Evolutionary conservation across 2,888 invertebrate genomes (phyloP), one percentile per base, ranked within the genome.

Genomic region (Acleris cristana): DNA sequence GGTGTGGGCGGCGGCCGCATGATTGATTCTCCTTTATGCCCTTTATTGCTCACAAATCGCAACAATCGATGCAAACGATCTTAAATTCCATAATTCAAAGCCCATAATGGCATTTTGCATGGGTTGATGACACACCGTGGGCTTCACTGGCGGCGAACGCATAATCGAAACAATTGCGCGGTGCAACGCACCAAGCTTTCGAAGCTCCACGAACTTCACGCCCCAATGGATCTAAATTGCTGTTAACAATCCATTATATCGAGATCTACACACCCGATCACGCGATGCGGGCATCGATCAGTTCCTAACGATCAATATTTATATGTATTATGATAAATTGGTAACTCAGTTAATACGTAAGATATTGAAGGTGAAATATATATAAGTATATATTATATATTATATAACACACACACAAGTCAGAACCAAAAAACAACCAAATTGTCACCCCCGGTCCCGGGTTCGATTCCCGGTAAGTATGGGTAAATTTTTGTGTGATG

Each of bases 21-120:
- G 74, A 72, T 71, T 79, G 80, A 86, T 85, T 85, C 74, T 77
- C 74, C 81, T 80, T 80, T 83, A 80, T 75, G 72, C 71, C 70
- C 72, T 65, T 70, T 70, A 79, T 78, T 75, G 75, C 74, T 72
- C 71, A 62, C 73, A 71, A 71, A 73, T 73, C 69, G 70, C 70
- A 72, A 76, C 74, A 75, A 78, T 79, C 70, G 68, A 70, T 69
- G 59, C 68, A 56, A 70, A 71, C 68, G 64, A 70, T 70, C 70
- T 69, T 34, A 34, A 10, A 40, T 40, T 67, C 40, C 40, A 14
- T 40, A 40, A 40, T 14, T 14, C 40, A 40, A 40, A 40, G 40
- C 40, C 40, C 40, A 14, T 65, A 69, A 69, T 73, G 69, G 70
- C 40, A 40, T 40, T 40, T 40, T 14, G 14, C 14, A 40, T 40